Percentiles rank a stretch among this genome's conserved stretches.
Evolutionary conservation across 2,113 vertebrate species (phyloP).

Genomic region (Thunnus maccoyii): DNA sequence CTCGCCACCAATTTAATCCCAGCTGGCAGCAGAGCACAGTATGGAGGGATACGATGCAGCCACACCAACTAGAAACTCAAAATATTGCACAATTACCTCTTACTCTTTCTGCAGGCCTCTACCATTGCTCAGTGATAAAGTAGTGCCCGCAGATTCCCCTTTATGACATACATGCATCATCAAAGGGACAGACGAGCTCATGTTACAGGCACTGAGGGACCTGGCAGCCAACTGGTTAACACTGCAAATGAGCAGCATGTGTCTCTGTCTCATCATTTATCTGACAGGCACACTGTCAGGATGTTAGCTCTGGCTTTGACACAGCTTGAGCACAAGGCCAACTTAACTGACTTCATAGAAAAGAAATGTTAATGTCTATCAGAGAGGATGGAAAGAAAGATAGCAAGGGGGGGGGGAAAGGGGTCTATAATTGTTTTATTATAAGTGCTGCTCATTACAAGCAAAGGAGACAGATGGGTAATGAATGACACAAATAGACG

Average conservation of each 20-base stretch:
- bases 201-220: conserved; percentile 29
- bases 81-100: conserved; percentile 12
- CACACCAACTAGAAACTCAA: neutral
- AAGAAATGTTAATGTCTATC: conserved; percentile 40
- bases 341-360: conserved; percentile 46
- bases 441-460: conserved; percentile 70
- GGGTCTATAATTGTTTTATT: conserved; percentile 7
- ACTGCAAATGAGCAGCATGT: conserved; percentile 42
- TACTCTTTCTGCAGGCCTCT: neutral
- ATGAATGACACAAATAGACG: conserved; percentile 68
- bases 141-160: conserved; percentile 16
- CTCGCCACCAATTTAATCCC: conserved; percentile 47
- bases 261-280: conserved; percentile 46
- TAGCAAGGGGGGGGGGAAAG: neutral
- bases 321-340: conserved; percentile 8
- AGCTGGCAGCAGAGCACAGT: conserved; percentile 26
- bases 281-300: conserved; percentile 43
- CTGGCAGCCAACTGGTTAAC: conserved; percentile 19
- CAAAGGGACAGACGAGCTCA: conserved; percentile 23
- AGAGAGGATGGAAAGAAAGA: conserved; percentile 32
- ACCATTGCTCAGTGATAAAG: conserved; percentile 46
- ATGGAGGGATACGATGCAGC: conserved; percentile 15
- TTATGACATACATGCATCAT: conserved; percentile 48
- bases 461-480: conserved; percentile 51
- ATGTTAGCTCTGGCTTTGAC: conserved; percentile 48